phyloP scores from a whole-genome alignment of 2,888 invertebrate genomes.

The Archaeoteleia sp. region DNA sequence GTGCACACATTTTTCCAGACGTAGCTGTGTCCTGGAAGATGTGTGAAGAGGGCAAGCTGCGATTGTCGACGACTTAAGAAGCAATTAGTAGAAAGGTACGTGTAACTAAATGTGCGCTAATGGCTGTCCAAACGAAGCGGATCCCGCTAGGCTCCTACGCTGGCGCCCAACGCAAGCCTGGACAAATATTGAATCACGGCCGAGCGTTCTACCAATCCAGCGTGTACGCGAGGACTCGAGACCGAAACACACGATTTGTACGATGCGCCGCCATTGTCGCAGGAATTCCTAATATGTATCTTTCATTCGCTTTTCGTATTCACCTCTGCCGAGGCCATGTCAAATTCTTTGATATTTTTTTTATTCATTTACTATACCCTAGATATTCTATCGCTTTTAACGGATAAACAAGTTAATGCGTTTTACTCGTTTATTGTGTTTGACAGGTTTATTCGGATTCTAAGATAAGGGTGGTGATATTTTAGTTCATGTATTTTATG shows the following conservation, averaged over 20 bases:
- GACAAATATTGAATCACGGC: conserved; percentile 60
- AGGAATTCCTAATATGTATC: conserved; percentile 31
- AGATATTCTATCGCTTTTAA: too few relatives aligned
- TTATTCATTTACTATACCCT: conserved; percentile 14
- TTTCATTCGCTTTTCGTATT: conserved; percentile 38
- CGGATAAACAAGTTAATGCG: too few relatives aligned
- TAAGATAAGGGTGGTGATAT: too few relatives aligned
- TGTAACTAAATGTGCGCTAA: conserved; percentile 52
- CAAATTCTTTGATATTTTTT: conserved; percentile 7
- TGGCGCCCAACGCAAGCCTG: conserved; percentile 53
- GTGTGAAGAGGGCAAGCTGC: conserved; percentile 51
- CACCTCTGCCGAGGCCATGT: conserved; percentile 5
- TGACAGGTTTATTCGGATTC: too few relatives aligned
- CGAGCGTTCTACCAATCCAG: conserved; percentile 49
- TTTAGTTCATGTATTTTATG: too few relatives aligned
- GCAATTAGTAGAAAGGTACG: conserved; percentile 54
- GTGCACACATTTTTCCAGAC: neutral
- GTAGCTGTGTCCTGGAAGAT: conserved; percentile 12
- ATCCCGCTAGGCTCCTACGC: conserved; percentile 22
- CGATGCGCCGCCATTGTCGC: conserved; percentile 28
- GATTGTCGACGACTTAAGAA: conserved; percentile 51
- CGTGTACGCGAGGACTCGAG: conserved; percentile 16
- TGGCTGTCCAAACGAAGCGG: conserved; percentile 53
- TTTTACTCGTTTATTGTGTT: too few relatives aligned
- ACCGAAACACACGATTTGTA: conserved; percentile 40